phyloP scores from a whole-genome alignment of 2,888 invertebrate genomes.

The Leptogaster cylindrica region DNA sequence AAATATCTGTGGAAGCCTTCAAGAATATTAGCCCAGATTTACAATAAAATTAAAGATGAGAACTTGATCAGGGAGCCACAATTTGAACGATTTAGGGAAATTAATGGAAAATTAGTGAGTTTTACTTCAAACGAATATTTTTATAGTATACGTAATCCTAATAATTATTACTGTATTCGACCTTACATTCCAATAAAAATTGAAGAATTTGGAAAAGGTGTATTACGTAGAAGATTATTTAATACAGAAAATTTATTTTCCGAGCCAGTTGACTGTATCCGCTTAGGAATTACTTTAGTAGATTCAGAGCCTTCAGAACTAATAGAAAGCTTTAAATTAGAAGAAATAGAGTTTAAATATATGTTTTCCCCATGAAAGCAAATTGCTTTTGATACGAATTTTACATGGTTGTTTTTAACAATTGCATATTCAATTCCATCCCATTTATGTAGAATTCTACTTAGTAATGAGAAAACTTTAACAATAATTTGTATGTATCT shows the following conservation, averaged over 20 bases:
- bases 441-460: too few relatives aligned
- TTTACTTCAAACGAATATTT: conserved; percentile 13
- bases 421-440: too few relatives aligned
- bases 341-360: conserved; percentile 8
- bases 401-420: conserved; percentile 12
- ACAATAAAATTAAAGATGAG: conserved; percentile 3
- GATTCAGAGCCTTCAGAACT: not conserved
- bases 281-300: conserved; percentile 1
- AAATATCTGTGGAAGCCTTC: conserved; percentile 25
- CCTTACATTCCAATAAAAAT: too few relatives aligned
- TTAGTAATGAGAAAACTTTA: too few relatives aligned
- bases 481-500: too few relatives aligned
- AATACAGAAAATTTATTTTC: conserved; percentile 10
- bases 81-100: not conserved
- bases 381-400: conserved; percentile 16
- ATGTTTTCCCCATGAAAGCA: conserved; percentile 20
- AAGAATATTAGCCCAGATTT: conserved; percentile 27
- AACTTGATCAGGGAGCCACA: not conserved
- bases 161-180: conserved; percentile 13
- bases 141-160: conserved; percentile 10
- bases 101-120: not conserved
- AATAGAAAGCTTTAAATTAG: not conserved
- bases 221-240: conserved; percentile 6
- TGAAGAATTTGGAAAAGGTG: not conserved
- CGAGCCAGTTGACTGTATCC: conserved; percentile 11